phyloP scores from a whole-genome alignment of 30 jellyfish, hydroid and myxozoan species.

The Catostylus mosaicus region DNA sequence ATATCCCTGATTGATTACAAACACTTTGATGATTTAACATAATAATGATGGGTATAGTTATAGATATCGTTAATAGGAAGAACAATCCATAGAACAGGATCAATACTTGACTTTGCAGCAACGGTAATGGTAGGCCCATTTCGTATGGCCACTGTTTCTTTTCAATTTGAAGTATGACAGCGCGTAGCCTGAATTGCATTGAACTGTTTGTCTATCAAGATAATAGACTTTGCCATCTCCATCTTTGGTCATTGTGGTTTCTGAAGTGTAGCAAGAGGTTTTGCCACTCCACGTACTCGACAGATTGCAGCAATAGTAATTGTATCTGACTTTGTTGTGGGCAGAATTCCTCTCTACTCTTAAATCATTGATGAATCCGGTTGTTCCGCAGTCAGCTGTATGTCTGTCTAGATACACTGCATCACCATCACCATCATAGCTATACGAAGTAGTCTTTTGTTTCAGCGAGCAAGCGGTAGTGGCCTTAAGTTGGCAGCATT shows the following conservation, averaged over 20 bases:
- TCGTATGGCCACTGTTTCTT: slow-evolving; percentile 37
- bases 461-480: not conserved
- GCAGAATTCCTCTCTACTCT: slow-evolving; percentile 26
- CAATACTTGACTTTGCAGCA: slow-evolving; percentile 49
- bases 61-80: too few species aligned
- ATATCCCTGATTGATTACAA: not conserved
- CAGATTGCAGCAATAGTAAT: slow-evolving; percentile 45
- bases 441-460: slow-evolving; percentile 6
- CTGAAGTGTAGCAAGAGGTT: slow-evolving; percentile 9
- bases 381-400: slow-evolving; percentile 29
- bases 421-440: slow-evolving; percentile 45
- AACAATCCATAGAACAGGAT: not conserved
- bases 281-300: slow-evolving; percentile 7
- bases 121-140: slow-evolving; percentile 26
- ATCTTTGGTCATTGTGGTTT: slow-evolving; percentile 31
- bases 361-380: slow-evolving; percentile 48
- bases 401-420: slow-evolving; percentile 44
- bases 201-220: slow-evolving; percentile 58
- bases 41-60: not conserved
- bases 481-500: slow-evolving; percentile 42
- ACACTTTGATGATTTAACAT: not conserved
- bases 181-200: slow-evolving; percentile 38
- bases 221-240: slow-evolving; percentile 50
- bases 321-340: slow-evolving; percentile 52
- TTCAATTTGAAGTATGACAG: slow-evolving; percentile 31